These are phyloP conservation scores for Campaea margaritaria DNA, from an alignment of 2,888 invertebrate species.

Conservation along the genomic window DNA sequence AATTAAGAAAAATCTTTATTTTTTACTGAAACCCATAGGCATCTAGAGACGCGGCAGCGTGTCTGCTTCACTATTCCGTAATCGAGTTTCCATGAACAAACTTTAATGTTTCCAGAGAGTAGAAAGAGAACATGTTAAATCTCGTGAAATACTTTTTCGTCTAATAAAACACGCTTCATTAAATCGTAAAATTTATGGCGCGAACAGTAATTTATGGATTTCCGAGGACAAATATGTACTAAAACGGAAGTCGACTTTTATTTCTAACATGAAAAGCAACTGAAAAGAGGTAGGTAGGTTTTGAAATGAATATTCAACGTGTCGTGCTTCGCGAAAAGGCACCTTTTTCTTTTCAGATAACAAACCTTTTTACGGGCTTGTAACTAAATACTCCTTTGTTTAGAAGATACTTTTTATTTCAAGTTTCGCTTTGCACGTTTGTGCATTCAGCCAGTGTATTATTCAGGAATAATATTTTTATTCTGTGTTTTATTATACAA, in stretches of 20 bases:
- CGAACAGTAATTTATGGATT: conserved; percentile 18
- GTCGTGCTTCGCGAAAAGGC: conserved; percentile 19
- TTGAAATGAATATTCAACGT: conserved; percentile 47
- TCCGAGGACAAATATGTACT: conserved; percentile 14
- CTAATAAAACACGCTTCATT: conserved; percentile 11
- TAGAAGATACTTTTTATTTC: neutral
- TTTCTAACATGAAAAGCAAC: conserved; percentile 35
- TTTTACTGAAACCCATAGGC: too few species aligned
- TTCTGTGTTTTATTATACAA: too few species aligned
- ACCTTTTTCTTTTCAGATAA: conserved; percentile 11
- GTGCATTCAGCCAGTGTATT: too few species aligned
- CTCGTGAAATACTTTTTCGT: conserved; percentile 3
- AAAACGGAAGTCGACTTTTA: conserved; percentile 31
- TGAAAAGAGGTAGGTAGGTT: conserved; percentile 24
- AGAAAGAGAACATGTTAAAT: neutral
- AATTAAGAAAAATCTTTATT: too few species aligned
- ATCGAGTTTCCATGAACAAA: too few species aligned
- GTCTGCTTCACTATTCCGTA: too few species aligned
- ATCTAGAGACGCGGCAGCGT: too few species aligned
- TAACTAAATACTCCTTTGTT: conserved; percentile 7
- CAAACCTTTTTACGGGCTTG: conserved; percentile 12
- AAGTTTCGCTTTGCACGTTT: too few species aligned
- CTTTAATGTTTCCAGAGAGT: neutral
- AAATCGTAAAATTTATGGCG: conserved; percentile 12
- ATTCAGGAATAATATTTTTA: too few species aligned